Evolutionary conservation across 2,797 vertebrate genomes (phyloP).

Genomic region (Macrochelys suwanniensis): DNA sequence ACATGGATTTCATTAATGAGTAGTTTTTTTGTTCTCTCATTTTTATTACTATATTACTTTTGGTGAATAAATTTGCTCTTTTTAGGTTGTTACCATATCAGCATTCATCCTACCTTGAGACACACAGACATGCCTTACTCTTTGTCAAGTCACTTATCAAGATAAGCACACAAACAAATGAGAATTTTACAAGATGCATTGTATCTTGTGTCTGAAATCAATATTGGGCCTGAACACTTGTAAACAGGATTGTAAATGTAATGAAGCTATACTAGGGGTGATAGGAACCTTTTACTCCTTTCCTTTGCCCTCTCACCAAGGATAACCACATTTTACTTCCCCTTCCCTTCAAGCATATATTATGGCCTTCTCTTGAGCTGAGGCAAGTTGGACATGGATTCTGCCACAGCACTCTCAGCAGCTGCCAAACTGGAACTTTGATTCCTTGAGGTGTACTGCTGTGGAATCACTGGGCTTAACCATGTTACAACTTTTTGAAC

Average conservation of each 20-base stretch:
- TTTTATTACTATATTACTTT: not conserved
- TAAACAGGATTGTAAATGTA: not conserved
- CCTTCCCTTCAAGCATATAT: not conserved
- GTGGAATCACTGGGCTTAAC: not conserved
- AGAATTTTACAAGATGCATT: not conserved
- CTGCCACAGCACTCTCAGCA: not conserved
- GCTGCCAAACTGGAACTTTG: not conserved
- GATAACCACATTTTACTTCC: not conserved
- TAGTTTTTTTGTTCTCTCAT: not conserved
- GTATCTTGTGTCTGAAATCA: not conserved
- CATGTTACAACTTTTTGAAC: not conserved
- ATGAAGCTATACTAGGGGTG: accelerated
- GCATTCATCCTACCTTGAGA: not conserved
- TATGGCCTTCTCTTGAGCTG: not conserved
- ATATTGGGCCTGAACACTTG: not conserved
- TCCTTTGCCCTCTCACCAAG: not conserved
- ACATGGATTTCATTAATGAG: not conserved
- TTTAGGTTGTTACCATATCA: accelerated
- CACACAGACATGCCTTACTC: not conserved
- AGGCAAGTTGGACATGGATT: not conserved
- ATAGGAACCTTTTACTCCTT: not conserved
- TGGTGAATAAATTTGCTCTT: not conserved
- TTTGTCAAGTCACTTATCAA: not conserved
- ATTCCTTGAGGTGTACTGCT: not conserved
- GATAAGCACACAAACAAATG: not conserved